These are phyloP conservation scores for Tinea trinotella DNA, from an alignment of 2,888 invertebrate species.

Conservation along the genomic window DNA sequence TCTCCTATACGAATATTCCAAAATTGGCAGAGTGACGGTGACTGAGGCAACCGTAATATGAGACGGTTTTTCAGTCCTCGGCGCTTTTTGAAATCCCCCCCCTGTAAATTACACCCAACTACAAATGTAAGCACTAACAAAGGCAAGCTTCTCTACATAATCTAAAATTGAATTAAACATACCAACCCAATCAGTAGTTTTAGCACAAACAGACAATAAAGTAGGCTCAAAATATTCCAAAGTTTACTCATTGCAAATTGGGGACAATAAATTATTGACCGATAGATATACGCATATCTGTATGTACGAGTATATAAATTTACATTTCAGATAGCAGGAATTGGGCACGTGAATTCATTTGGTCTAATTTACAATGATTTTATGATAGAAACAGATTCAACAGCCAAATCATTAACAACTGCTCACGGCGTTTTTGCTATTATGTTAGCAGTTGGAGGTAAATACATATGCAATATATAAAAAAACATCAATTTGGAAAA, in stretches of 20 bases:
- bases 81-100: too few species aligned
- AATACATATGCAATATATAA: background rate
- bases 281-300: background rate
- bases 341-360: constrained; percentile 75
- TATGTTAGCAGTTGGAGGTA: constrained; percentile 62
- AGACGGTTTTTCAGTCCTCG: too few species aligned
- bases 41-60: too few species aligned
- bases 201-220: too few species aligned
- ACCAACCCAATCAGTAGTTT: too few species aligned
- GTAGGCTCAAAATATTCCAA: background rate
- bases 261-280: constrained; percentile 7
- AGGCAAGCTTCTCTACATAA: too few species aligned
- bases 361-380: constrained; percentile 68
- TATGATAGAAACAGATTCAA: constrained; percentile 48
- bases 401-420: constrained; percentile 54
- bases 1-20: too few species aligned
- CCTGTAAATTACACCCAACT: too few species aligned
- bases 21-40: too few species aligned
- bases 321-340: constrained; percentile 67
- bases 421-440: constrained; percentile 58
- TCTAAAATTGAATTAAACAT: too few species aligned
- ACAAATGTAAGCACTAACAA: too few species aligned
- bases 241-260: background rate
- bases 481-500: background rate
- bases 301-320: constrained; percentile 4